Evolutionary conservation across 2,113 vertebrate species (phyloP), one percentile per base, ranked within the genome.

Genomic region (Climacteris rufus): DNA sequence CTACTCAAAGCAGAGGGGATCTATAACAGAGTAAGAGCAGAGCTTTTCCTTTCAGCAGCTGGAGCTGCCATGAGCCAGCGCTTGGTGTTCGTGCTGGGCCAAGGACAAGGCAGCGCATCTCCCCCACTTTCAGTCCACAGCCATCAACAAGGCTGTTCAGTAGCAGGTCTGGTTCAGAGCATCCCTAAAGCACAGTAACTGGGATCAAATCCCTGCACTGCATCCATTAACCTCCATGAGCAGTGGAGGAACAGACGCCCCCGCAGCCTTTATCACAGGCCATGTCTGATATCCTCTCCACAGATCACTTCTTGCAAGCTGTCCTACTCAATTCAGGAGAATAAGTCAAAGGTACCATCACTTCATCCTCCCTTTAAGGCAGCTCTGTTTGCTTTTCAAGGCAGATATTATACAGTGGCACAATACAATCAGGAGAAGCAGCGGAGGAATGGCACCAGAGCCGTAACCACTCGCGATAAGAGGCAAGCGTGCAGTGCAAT

Each of bases 371-470:
- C 35, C 33, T 90, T 83, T 57, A 70, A 83, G 75, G 63, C 50
- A 86, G 85, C 47, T 95, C 65, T 86, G 63, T 90, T 91, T 95
- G 90, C 92, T 80, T 90, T 94, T 76, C 79, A 71, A 87, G 87
- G 87, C 88, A 96, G 87, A 74, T 93, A 88, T 74, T 44, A 74
- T 45, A 35, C 39, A 74, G 85, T 14, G 35, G 87, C 85, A 90
- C 79, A 92, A 90, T 76, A 53, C 91, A 94, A 92, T 95, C 87
- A 96, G 53, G 79, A 84, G 42, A 81, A 75, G 94, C 95, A 86
- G 82, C 0, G 0, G 87, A 96, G 85, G 83, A 97, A 96, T 1
- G 6, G 87, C 79, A 91, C 80, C 90, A 69, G 69, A 78, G 86
- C 89, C 1, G 8, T 61, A 94, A 94, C 86, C 13, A 40, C 74